A percentile compares a stretch with the other conserved stretches of the same genome.
phyloP scores from a whole-genome alignment of 2,113 vertebrate genomes.

The Protobothrops mucrosquamatus region DNA sequence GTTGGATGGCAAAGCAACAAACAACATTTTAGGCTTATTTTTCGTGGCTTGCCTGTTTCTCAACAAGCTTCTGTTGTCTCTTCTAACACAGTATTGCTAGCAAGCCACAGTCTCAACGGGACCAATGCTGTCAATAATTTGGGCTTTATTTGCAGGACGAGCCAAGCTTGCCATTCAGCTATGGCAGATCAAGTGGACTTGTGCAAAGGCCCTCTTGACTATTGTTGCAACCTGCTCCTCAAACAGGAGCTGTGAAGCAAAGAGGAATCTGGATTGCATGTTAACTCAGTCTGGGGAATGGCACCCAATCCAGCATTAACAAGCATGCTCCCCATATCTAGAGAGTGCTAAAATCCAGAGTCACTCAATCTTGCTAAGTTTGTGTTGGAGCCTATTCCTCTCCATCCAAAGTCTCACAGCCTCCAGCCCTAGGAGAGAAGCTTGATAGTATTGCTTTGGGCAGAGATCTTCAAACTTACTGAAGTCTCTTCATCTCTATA shows the following conservation, averaged over 20 bases:
- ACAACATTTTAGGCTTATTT: background rate
- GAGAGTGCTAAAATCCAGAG: background rate
- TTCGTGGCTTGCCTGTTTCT: background rate
- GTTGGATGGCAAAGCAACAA: background rate
- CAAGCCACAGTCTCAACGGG: background rate
- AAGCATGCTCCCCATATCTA: background rate
- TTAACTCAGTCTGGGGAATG: background rate
- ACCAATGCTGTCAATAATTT: background rate
- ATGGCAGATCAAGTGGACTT: background rate
- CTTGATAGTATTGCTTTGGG: background rate
- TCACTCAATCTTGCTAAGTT: background rate
- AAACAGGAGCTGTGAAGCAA: background rate
- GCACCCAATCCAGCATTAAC: background rate
- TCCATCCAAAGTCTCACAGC: background rate
- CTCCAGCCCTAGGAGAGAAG: background rate
- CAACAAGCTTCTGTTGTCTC: background rate
- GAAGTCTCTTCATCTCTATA: background rate
- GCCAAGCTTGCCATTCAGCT: background rate
- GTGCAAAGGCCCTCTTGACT: background rate
- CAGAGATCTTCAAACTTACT: background rate
- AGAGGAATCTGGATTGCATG: background rate
- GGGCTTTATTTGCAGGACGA: background rate
- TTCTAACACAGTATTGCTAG: background rate
- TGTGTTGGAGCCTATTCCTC: background rate
- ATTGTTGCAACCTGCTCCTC: background rate